Evolutionary conservation across 2,888 invertebrate species (phyloP).

Genomic region (Hypsopygia costalis): DNA sequence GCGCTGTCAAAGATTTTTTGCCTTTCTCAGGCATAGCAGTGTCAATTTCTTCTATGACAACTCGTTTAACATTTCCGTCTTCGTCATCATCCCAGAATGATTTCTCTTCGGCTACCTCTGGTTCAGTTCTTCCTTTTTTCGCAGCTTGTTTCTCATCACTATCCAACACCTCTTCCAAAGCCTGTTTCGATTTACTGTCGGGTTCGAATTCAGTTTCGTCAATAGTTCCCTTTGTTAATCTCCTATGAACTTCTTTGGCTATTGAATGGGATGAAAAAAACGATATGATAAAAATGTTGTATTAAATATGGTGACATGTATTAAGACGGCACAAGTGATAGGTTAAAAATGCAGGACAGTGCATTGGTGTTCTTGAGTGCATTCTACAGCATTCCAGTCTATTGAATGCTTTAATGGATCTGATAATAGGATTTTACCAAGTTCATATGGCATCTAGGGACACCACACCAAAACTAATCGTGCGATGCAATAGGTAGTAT

Average conservation of each 20-base stretch:
- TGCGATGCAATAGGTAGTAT: conserved; percentile 43
- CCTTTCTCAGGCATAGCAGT: conserved; percentile 29
- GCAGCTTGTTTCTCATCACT: conserved; percentile 36
- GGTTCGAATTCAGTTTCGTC: conserved; percentile 72
- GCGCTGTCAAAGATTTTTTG: conserved; percentile 45
- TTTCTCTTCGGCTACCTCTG: conserved; percentile 45
- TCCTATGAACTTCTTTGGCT: conserved; percentile 77
- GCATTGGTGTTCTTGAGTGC: conserved; percentile 35
- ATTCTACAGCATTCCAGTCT: conserved; percentile 63
- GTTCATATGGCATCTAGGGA: conserved; percentile 51
- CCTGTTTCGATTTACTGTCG: conserved; percentile 41
- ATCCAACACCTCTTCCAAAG: conserved; percentile 40
- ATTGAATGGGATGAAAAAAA: conserved; percentile 40
- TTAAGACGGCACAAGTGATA: conserved; percentile 56
- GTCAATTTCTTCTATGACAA: conserved; percentile 33
- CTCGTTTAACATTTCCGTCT: conserved; percentile 28
- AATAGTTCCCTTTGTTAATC: conserved; percentile 66
- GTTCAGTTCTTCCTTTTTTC: conserved; percentile 42
- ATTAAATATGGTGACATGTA: conserved; percentile 29
- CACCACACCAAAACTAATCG: conserved; percentile 55
- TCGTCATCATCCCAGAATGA: conserved; percentile 33
- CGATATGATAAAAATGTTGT: conserved; percentile 14
- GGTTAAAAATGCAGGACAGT: conserved; percentile 34
- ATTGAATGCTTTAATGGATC: conserved; percentile 57
- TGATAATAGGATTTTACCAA: conserved; percentile 37